These are phyloP conservation scores for Martes martes DNA, from an alignment of 2,113 vertebrate species.

Conservation along the genomic window DNA sequence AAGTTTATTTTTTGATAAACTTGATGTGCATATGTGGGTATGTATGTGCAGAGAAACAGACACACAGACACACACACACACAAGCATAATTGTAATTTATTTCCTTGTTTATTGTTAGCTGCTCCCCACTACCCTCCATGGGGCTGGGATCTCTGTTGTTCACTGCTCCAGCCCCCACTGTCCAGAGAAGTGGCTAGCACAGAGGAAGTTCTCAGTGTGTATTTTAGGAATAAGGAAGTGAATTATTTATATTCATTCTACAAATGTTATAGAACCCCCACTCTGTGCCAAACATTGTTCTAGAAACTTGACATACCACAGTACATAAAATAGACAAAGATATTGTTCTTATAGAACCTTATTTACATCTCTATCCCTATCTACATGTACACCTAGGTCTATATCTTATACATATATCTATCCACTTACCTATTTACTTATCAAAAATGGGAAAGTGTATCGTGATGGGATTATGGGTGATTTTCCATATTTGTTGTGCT, in stretches of 20 bases:
- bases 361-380: neutral
- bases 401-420: neutral
- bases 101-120: neutral
- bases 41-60: neutral
- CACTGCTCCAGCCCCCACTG: neutral
- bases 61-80: neutral
- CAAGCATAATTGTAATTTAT: neutral
- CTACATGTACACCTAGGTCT: neutral
- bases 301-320: neutral
- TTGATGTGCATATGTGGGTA: neutral
- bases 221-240: neutral
- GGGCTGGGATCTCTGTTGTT: neutral
- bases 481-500: neutral
- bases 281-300: neutral
- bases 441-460: neutral
- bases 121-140: neutral
- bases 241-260: neutral
- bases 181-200: neutral
- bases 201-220: neutral
- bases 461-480: neutral
- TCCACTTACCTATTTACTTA: neutral
- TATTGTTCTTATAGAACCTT: neutral
- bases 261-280: neutral
- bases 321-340: slow-evolving; percentile 11
- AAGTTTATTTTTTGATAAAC: neutral